These are phyloP conservation scores for Trogon surrucura DNA, from an alignment of 2,113 vertebrate genomes.

Conservation along the genomic window DNA sequence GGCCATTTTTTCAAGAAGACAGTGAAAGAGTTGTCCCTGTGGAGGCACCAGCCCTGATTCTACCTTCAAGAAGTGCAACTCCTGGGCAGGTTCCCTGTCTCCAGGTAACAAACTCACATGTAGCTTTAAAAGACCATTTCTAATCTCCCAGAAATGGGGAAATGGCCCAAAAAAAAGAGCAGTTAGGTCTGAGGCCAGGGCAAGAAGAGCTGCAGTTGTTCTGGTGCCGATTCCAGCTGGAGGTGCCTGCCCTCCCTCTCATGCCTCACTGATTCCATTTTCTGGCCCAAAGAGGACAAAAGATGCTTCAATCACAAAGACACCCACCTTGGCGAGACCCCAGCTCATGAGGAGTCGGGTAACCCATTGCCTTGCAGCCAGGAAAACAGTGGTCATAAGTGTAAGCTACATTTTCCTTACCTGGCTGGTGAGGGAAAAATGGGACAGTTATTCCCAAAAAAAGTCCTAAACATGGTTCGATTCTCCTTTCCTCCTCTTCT, in stretches of 20 bases:
- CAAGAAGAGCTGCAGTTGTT: too few species aligned
- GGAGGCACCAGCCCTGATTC: not conserved
- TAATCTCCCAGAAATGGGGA: not conserved
- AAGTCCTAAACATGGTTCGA: not conserved
- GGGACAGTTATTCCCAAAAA: not conserved
- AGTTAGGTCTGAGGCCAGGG: not conserved
- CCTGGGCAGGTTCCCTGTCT: not conserved
- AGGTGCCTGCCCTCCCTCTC: not conserved
- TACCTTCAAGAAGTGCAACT: too few species aligned
- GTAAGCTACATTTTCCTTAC: not conserved
- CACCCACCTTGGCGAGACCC: not conserved
- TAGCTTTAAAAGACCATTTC: not conserved
- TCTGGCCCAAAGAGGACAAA: not conserved
- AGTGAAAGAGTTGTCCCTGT: too few species aligned
- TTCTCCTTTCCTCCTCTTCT: not conserved
- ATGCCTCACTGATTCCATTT: fast-evolving
- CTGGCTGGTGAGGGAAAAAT: not conserved
- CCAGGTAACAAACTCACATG: fast-evolving
- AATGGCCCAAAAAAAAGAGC: not conserved
- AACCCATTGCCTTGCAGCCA: not conserved
- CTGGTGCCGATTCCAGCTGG: too few species aligned
- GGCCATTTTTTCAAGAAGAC: not conserved
- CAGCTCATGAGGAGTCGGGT: not conserved
- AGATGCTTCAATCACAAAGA: not conserved
- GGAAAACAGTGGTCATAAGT: too few species aligned